Evolutionary conservation across 2,888 invertebrate genomes (phyloP).

Genomic region (Leptarthrus brevirostris): DNA sequence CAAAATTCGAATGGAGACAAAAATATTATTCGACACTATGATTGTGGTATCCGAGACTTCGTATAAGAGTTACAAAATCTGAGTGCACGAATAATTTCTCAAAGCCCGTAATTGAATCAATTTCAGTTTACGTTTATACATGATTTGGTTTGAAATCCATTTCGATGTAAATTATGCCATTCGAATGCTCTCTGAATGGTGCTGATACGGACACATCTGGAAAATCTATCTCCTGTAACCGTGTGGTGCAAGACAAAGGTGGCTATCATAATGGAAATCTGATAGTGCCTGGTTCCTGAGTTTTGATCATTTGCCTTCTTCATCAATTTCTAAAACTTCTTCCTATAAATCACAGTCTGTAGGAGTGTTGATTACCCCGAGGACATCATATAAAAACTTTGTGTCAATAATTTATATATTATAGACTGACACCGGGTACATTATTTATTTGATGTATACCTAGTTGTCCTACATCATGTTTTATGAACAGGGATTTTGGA

Average conservation of each 20-base stretch:
- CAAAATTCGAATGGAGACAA: conserved; percentile 7
- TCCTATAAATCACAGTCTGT: conserved; percentile 24
- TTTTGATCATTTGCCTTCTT: neutral
- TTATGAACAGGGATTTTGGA: no score
- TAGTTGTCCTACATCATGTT: no score
- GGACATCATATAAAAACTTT: neutral
- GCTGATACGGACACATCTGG: conserved; percentile 3
- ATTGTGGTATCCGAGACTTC: neutral
- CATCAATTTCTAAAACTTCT: conserved; percentile 20
- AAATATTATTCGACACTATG: neutral
- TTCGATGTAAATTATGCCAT: conserved; percentile 46
- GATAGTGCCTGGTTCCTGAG: neutral
- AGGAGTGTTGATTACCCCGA: conserved; percentile 41
- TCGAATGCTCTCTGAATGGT: conserved; percentile 8
- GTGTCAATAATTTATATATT: conserved; percentile 11
- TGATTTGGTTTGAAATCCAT: conserved; percentile 46
- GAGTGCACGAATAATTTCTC: conserved; percentile 44
- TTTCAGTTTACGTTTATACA: conserved; percentile 43
- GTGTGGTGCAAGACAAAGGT: conserved; percentile 22
- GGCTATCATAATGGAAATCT: conserved; percentile 20
- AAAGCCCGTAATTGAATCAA: conserved; percentile 46
- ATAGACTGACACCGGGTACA: conserved; percentile 1
- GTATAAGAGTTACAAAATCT: conserved; percentile 25
- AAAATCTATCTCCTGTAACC: neutral
- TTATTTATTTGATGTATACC: conserved; percentile 11